Evolutionary conservation across 2,888 invertebrate species (phyloP), one percentile per base, ranked within the genome.

Genomic region (Andrena praecox): DNA sequence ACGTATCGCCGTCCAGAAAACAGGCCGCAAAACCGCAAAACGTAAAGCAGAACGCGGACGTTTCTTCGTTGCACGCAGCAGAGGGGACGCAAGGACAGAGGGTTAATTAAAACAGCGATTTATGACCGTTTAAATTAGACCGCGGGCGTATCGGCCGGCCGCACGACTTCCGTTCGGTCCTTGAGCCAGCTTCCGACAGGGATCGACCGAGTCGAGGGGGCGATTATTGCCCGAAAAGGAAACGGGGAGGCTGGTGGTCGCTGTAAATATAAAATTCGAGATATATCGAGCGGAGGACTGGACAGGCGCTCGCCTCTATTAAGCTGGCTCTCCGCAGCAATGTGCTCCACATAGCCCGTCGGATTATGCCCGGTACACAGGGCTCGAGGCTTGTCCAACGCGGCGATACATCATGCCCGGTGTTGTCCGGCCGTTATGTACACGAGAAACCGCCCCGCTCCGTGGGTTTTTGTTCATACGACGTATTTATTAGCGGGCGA

Each of bases 361-460:
- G 29, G 74, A 85, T 85, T 85, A 85, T 42, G 70, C 42, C 50
- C 20, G 50, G 76, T 60, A 68, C 77, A 59, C 67, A 77, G 62
- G 77, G 68, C 64, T 16, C 54, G 29, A 50, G 69, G 67, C 72
- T 64, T 68, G 71, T 71, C 70, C 77, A 64, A 82, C 73, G 66
- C 62, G 31, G 68, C 74, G 86, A 85, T 85, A 77, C 80, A 86
- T 86, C 86, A 83, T 75, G 72, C 69, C 16, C 69, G 50, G 59
- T 52, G 80, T n/a, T 78, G 80, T 78, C 71, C 66, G 54, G 70
- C 62, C 67, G 82, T 85, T 85, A 64, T 73, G 67, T 75, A 69
- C 63, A 77, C 62, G 77, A 73, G 70, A 73, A 68, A 86, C 76
- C 79, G 74, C 62, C 69, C 86, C 68, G 76, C 74, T 54, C 54